Base-by-base conservation (phyloP, 1,140 invertebrate species). In the Cherax quadricarinatus region DNA sequence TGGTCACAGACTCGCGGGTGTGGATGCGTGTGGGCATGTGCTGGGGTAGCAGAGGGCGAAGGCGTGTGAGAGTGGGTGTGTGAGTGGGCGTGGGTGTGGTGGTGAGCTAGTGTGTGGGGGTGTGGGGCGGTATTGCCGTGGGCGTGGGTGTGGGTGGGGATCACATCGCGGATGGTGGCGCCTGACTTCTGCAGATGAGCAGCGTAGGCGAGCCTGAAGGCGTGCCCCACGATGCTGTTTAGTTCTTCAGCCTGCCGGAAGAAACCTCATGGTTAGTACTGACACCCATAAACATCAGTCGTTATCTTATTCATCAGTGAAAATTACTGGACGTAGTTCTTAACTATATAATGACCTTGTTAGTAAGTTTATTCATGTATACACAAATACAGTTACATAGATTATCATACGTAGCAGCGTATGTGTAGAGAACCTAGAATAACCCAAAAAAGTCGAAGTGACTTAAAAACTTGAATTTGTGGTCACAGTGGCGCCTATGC, bases 171-270 rank as follows among this genome's bases (percentile, higher is more conserved):
- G 62, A 87, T 53, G 51, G 91, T 82, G 14, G 78, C 90, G 12
- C 89, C 92, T 51, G 94, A 93, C 75, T 96, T 96, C 95, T 97
- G 97, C 94, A 97, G 96, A 95, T 98, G 97, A 94, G 97, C 97
- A 94, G 97, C 97, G 95, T 98, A 98, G 94, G 98, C 97, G 97
- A 98, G 98, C 95, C 97, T 97, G 96, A 98, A 98, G 94, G 98
- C 97, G 97, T 98, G 97, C 95, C 98, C 97, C 94, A 98, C 97
- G 94, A 98, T 96, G 92, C 97, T 96, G 95, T 98, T 98, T 94
- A 98, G 95, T 96, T 98, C 97, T 95, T 98, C 97, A 94, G 97
- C 97, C 97, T 98, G 96, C 96, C 94, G 70, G 91, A 78, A 60
- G 92, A 70, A 82, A 49, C 21, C n/a, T 75, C 24, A 1, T 30